Evolutionary conservation across 2,113 vertebrate genomes (phyloP).

Genomic region (Oryzias woworae): DNA sequence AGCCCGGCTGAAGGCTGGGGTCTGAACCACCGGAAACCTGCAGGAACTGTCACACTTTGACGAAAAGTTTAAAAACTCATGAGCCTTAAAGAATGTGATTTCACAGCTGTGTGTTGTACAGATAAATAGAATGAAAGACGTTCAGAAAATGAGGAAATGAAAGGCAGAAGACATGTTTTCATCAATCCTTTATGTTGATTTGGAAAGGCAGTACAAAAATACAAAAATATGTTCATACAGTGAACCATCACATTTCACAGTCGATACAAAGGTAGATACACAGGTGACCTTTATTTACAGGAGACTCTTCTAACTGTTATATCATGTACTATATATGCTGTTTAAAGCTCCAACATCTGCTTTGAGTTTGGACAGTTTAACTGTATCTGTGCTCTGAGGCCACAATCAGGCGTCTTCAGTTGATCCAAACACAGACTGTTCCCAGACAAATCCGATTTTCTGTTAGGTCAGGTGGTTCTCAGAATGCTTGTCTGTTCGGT

Average conservation of each 20-base stretch:
- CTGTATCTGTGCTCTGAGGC: slow-evolving; percentile 7
- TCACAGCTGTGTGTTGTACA: background rate
- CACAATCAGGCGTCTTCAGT: slow-evolving; percentile 22
- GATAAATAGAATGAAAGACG: slow-evolving; percentile 2
- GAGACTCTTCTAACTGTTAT: slow-evolving; percentile 36
- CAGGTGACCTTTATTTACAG: slow-evolving; percentile 76
- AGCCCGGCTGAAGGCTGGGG: slow-evolving; percentile 7
- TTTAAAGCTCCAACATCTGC: slow-evolving; percentile 16
- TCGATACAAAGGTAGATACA: slow-evolving; percentile 68
- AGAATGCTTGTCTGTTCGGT: slow-evolving; percentile 35
- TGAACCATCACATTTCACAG: slow-evolving; percentile 79
- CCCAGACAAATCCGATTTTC: slow-evolving; percentile 58
- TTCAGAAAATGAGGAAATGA: background rate
- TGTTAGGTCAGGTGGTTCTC: slow-evolving; percentile 24
- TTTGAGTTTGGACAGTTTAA: slow-evolving; percentile 26
- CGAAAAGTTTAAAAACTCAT: background rate
- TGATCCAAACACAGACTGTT: slow-evolving; percentile 30
- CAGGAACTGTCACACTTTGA: slow-evolving; percentile 33
- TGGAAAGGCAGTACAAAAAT: slow-evolving; percentile 81
- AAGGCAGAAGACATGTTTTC: slow-evolving; percentile 9
- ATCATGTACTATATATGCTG: slow-evolving; percentile 10
- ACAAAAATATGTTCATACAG: slow-evolving; percentile 83
- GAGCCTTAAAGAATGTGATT: slow-evolving; percentile 10
- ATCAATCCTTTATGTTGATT: slow-evolving; percentile 68
- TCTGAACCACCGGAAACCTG: slow-evolving; percentile 11